phyloP scores from a whole-genome alignment of 2,797 vertebrate genomes.

The Epinephelus malabaricus region DNA sequence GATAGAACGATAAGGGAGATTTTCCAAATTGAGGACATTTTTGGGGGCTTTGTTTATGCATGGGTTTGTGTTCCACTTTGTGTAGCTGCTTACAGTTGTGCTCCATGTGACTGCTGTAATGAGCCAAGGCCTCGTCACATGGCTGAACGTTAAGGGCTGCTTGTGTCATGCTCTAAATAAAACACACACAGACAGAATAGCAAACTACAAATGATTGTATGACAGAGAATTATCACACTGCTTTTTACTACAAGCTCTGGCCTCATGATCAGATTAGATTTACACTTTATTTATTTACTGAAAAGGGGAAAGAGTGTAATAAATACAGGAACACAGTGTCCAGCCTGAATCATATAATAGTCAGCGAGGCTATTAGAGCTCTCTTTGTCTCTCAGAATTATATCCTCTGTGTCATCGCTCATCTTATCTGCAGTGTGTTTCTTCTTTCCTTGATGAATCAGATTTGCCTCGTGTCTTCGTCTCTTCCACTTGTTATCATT shows the following conservation, averaged over 20 bases:
- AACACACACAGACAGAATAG: constrained; percentile 34
- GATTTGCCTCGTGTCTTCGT: constrained; percentile 4
- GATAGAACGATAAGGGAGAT: constrained; percentile 29
- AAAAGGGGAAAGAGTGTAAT: constrained; percentile 16
- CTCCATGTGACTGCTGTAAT: constrained; percentile 61
- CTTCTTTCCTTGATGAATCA: constrained; percentile 28
- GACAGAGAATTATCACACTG: constrained; percentile 4
- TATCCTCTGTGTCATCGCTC: constrained; percentile 6
- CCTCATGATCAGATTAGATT: background rate
- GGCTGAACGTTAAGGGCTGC: constrained; percentile 31
- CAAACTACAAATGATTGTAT: constrained; percentile 11
- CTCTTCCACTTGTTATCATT: background rate
- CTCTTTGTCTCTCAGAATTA: constrained; percentile 18
- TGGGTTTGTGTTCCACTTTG: constrained; percentile 24
- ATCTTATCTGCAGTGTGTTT: constrained; percentile 24
- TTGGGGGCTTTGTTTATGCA: constrained; percentile 12
- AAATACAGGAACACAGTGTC: constrained; percentile 30
- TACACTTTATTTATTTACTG: constrained; percentile 17
- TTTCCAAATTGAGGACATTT: constrained; percentile 25
- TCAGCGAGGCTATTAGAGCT: background rate
- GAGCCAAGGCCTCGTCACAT: constrained; percentile 67
- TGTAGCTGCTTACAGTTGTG: constrained; percentile 32
- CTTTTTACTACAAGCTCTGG: background rate
- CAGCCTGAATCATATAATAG: constrained; percentile 22
- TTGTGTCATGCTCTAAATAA: constrained; percentile 52